These are phyloP conservation scores for Apoda limacodes DNA, from an alignment of 2,888 invertebrate species.

Conservation along the genomic window DNA sequence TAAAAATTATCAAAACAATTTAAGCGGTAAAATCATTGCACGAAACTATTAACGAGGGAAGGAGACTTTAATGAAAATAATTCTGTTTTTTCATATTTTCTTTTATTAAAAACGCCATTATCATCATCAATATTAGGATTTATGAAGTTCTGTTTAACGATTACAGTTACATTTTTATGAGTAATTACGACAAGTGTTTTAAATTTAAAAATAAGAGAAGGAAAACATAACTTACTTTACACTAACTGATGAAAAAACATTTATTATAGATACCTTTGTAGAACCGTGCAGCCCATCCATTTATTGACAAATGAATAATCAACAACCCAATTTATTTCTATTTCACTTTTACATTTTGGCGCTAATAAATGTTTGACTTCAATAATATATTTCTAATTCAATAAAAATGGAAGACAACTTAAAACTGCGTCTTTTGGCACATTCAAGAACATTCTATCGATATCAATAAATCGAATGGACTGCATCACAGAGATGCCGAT, in stretches of 20 bases:
- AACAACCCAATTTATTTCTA: too few species aligned
- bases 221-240: slow-evolving; percentile 49
- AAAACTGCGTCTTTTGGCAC: slow-evolving; percentile 46
- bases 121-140: slow-evolving; percentile 70
- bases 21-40: too few species aligned
- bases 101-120: slow-evolving; percentile 71
- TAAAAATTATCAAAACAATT: too few species aligned
- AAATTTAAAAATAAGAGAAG: slow-evolving; percentile 51
- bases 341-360: too few species aligned
- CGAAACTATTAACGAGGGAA: too few species aligned
- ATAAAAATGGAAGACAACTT: slow-evolving; percentile 50
- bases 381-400: too few species aligned
- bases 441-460: too few species aligned
- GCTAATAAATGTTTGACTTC: too few species aligned
- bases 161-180: slow-evolving; percentile 66
- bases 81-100: slow-evolving; percentile 59
- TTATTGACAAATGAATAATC: too few species aligned
- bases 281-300: slow-evolving; percentile 32
- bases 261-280: slow-evolving; percentile 21
- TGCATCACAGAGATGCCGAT: slow-evolving; percentile 58
- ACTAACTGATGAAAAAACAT: slow-evolving; percentile 25
- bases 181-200: slow-evolving; percentile 63
- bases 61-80: slow-evolving; percentile 56
- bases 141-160: slow-evolving; percentile 69
- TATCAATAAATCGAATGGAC: slow-evolving; percentile 54